Conservation (phyloP, 1,140 invertebrate genomes). For the Lasaia peninsularis region DNA sequence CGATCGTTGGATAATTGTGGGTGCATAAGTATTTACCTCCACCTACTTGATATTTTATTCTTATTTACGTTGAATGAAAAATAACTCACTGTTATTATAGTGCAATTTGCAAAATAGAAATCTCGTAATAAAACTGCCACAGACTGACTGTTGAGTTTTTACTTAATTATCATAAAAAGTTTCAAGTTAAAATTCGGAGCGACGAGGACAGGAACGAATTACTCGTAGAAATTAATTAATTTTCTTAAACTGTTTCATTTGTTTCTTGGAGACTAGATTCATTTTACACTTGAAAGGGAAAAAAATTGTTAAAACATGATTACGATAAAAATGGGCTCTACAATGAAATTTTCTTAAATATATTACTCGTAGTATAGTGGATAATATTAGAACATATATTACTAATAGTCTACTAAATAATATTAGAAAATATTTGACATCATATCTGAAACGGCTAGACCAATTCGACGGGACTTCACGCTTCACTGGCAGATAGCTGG, state of each 20-base stretch:
- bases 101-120: not conserved
- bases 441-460: too few relatives aligned
- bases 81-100: not conserved
- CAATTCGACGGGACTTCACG: too few relatives aligned
- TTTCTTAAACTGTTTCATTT: constrained; percentile 11
- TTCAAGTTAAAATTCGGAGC: not conserved
- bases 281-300: not conserved
- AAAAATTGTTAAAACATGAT: not conserved
- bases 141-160: not conserved
- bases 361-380: too few relatives aligned
- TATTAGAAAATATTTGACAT: too few relatives aligned
- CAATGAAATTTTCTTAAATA: too few relatives aligned
- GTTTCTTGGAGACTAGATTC: constrained; percentile 3
- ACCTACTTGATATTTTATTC: too few relatives aligned
- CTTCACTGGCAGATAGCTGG: too few relatives aligned
- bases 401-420: too few relatives aligned
- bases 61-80: not conserved
- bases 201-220: not conserved
- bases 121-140: not conserved
- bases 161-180: constrained; percentile 4
- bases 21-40: too few relatives aligned
- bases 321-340: too few relatives aligned
- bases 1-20: too few relatives aligned
- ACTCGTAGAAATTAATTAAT: constrained; percentile 4
- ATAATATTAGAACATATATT: too few relatives aligned